A percentile compares a stretch with the other conserved stretches of the same genome.
These are phyloP conservation scores for Eupithecia centaureata DNA, from an alignment of 2,888 invertebrate species.

Conservation along the genomic window DNA sequence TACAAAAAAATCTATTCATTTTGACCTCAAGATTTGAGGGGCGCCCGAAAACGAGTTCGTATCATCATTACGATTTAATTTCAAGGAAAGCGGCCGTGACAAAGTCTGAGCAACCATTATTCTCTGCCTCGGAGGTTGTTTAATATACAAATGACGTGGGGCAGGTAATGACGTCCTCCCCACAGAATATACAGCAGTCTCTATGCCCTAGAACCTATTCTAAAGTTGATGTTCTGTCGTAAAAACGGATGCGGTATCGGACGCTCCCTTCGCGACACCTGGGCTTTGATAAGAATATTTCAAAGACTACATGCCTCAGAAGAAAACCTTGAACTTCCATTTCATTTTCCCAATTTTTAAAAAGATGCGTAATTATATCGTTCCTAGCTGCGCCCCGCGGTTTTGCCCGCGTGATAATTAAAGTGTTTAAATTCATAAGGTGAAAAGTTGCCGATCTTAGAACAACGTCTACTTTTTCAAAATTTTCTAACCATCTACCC, in stretches of 20 bases:
- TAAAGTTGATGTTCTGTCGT: conserved; percentile 61
- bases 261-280: conserved; percentile 24
- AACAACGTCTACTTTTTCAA: too few species aligned
- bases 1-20: conserved; percentile 80
- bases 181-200: conserved; percentile 31
- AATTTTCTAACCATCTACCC: too few species aligned
- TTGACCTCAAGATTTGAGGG: conserved; percentile 77
- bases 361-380: too few species aligned
- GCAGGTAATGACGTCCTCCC: conserved; percentile 70
- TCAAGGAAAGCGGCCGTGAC: conserved; percentile 79
- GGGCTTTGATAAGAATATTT: conserved; percentile 17
- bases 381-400: too few species aligned
- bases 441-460: too few species aligned
- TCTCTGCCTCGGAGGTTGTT: conserved; percentile 80
- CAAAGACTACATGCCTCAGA: background rate
- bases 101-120: conserved; percentile 80
- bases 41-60: conserved; percentile 69
- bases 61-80: conserved; percentile 83
- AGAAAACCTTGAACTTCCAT: background rate
- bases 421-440: too few species aligned
- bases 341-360: background rate
- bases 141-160: conserved; percentile 82
- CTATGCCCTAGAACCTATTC: conserved; percentile 64
- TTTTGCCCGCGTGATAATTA: too few species aligned
- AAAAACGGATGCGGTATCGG: conserved; percentile 58